Conservation (phyloP, 92 coral and sea anemone species). For the Parazoanthus darwini region DNA sequence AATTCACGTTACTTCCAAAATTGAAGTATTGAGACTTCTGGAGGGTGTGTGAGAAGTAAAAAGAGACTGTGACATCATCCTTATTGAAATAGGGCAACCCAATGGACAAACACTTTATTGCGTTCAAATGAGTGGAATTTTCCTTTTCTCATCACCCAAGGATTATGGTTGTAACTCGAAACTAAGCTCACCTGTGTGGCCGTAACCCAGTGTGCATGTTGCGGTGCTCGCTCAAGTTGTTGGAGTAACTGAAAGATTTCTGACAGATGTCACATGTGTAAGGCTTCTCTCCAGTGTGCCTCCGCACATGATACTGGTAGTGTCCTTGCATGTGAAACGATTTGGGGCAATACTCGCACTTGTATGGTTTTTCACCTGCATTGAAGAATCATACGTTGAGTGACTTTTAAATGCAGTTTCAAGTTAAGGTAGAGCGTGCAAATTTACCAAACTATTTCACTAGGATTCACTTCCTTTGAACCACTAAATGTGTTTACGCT, state of each 20-base stretch:
- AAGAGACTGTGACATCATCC: no score
- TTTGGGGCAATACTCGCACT: slow-evolving; percentile 81
- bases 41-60: no score
- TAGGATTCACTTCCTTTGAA: no score
- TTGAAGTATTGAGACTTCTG: no score
- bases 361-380: slow-evolving; percentile 82
- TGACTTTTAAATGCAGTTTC: background rate
- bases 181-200: slow-evolving; percentile 58
- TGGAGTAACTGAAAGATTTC: slow-evolving; percentile 63
- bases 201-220: slow-evolving; percentile 66
- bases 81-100: no score
- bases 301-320: slow-evolving; percentile 63
- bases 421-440: background rate
- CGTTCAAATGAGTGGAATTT: background rate
- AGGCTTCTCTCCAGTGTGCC: slow-evolving; percentile 69
- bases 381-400: background rate
- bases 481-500: no score
- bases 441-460: no score
- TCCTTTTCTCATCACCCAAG: background rate
- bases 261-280: slow-evolving; percentile 68
- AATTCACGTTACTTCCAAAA: no score
- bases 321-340: slow-evolving; percentile 75
- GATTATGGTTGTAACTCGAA: background rate
- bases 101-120: background rate
- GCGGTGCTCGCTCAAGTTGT: slow-evolving; percentile 68